Percentiles rank a stretch among this genome's conserved stretches.
Evolutionary conservation across 2,797 vertebrate genomes (phyloP).

Genomic region (Lepus townsendii): DNA sequence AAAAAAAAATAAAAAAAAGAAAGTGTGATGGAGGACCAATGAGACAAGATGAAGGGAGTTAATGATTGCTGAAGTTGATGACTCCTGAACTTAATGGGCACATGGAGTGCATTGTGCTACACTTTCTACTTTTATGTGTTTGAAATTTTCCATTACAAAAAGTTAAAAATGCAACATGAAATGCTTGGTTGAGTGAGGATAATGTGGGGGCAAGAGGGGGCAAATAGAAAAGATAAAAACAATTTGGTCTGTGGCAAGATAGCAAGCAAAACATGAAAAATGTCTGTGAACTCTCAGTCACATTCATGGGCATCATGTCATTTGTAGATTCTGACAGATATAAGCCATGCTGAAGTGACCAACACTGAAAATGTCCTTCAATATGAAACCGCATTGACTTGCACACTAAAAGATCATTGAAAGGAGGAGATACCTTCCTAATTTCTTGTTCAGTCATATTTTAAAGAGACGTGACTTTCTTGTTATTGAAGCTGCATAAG

Average conservation of each 20-base stretch:
- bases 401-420: not conserved
- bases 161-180: not conserved
- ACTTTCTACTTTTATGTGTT: constrained; percentile 41
- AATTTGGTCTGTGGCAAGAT: not conserved
- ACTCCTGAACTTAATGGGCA: constrained; percentile 67
- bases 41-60: constrained; percentile 51
- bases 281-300: not conserved
- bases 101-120: constrained; percentile 25
- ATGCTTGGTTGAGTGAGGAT: not conserved
- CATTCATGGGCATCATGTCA: not conserved
- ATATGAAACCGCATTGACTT: not conserved
- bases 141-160: constrained; percentile 38
- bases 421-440: not conserved
- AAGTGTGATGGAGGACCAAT: not conserved
- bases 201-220: not conserved
- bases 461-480: not conserved
- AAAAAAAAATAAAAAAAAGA: not conserved
- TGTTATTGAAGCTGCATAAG: not conserved
- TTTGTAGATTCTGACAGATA: not conserved
- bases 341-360: not conserved
- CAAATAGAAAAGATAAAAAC: not conserved
- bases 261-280: not conserved
- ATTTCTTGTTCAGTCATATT: not conserved
- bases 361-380: not conserved
- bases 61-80: constrained; percentile 57